phyloP scores from a whole-genome alignment of 2,113 vertebrate species.

The Fregetta grallaria region DNA sequence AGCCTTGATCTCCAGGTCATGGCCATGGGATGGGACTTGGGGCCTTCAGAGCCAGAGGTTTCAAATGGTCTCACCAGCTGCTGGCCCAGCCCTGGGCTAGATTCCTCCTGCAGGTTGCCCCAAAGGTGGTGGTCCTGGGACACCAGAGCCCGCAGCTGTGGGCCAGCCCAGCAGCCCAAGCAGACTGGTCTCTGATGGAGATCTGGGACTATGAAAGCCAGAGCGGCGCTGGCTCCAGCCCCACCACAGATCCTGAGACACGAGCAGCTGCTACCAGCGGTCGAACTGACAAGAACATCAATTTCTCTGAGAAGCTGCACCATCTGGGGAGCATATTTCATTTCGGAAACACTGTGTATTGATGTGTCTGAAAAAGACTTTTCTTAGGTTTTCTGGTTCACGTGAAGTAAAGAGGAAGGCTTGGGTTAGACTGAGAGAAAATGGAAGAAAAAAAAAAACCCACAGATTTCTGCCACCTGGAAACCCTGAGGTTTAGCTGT shows the following conservation, averaged over 20 bases:
- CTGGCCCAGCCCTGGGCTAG: not conserved
- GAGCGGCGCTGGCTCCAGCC: not conserved
- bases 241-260: slow-evolving; percentile 11
- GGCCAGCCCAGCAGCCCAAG: not conserved
- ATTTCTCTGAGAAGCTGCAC: slow-evolving; percentile 34
- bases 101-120: not conserved
- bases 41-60: not conserved
- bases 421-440: not conserved
- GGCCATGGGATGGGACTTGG: not conserved
- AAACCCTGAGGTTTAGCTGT: not conserved
- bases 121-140: not conserved
- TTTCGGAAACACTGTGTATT: not conserved
- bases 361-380: slow-evolving; percentile 12
- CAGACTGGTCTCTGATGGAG: not conserved
- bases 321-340: slow-evolving; percentile 55
- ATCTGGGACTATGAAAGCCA: not conserved
- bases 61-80: not conserved
- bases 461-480: not conserved
- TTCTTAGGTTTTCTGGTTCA: slow-evolving; percentile 4
- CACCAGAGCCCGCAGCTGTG: not conserved
- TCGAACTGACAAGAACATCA: slow-evolving; percentile 36
- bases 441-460: not conserved
- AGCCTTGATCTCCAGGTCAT: not conserved
- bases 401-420: not conserved
- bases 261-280: slow-evolving; percentile 19